Evolutionary conservation across 1,140 invertebrate species (phyloP).

Genomic region (Tenebrio molitor): DNA sequence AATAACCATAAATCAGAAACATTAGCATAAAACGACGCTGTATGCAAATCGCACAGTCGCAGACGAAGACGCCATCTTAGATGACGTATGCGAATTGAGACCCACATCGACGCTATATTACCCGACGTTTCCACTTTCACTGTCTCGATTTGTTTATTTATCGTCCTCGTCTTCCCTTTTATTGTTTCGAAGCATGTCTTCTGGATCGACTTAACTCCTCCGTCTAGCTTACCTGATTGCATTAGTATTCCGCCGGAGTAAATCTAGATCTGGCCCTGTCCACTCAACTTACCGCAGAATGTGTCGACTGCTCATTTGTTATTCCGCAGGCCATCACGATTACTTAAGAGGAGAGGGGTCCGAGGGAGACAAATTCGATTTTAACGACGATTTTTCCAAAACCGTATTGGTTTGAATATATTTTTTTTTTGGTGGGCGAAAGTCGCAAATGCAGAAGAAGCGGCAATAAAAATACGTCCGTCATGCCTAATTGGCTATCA

Average conservation of each 20-base stretch:
- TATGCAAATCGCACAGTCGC: constrained; percentile 64
- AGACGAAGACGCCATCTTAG: constrained; percentile 61
- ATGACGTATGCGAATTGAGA: constrained; percentile 48
- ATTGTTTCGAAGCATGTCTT: constrained; percentile 11
- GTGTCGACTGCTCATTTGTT: constrained; percentile 49
- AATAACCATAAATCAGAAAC: constrained; percentile 66
- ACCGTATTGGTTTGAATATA: too few relatives aligned
- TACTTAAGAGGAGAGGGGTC: constrained; percentile 2
- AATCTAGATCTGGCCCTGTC: constrained; percentile 53
- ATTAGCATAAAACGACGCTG: constrained; percentile 65
- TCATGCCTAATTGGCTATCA: constrained; percentile 31
- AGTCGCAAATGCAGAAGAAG: too few relatives aligned
- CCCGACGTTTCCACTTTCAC: constrained; percentile 19
- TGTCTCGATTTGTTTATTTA: constrained; percentile 12
- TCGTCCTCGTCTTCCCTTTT: constrained; percentile 1
- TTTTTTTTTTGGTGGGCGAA: too few relatives aligned
- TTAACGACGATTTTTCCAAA: too few relatives aligned
- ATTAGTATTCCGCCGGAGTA: constrained; percentile 50
- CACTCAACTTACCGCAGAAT: constrained; percentile 50
- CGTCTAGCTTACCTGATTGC: constrained; percentile 53
- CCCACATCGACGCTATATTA: constrained; percentile 26
- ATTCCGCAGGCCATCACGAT: constrained; percentile 48
- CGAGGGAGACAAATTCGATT: neutral
- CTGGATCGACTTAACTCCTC: neutral
- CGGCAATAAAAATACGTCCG: neutral